phyloP scores from a whole-genome alignment of 2,888 invertebrate genomes.

The Sympetrum striolatum region DNA sequence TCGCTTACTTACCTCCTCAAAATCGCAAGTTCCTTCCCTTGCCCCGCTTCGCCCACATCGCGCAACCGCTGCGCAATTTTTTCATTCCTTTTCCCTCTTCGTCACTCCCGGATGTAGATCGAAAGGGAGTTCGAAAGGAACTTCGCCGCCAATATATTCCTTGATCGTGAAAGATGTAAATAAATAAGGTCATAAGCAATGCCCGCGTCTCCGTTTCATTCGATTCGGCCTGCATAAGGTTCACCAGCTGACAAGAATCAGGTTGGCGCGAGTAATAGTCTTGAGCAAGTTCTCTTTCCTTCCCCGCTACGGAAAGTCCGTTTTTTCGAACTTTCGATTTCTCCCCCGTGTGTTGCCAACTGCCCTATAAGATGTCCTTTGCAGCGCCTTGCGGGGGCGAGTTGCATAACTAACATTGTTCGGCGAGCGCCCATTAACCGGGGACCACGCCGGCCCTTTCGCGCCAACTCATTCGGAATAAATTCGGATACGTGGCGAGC shows the following conservation, averaged over 20 bases:
- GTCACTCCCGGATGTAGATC: background rate
- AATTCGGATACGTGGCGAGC: no score
- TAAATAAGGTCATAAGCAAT: background rate
- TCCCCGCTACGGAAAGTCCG: background rate
- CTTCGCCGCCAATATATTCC: background rate
- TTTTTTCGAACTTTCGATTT: background rate
- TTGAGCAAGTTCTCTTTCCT: background rate
- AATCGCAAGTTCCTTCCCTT: no score
- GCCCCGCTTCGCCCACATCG: background rate
- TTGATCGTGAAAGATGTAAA: background rate
- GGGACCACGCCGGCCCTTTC: no score
- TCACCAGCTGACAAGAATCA: background rate
- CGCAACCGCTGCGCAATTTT: background rate
- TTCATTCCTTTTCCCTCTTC: background rate
- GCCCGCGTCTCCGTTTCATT: background rate
- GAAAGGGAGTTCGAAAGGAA: background rate
- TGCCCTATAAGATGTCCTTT: background rate
- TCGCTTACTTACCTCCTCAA: no score
- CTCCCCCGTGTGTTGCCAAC: background rate
- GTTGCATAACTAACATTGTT: no score
- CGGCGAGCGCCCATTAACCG: no score
- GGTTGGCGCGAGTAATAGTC: background rate
- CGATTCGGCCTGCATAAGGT: background rate
- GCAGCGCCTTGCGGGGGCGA: no score
- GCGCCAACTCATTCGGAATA: no score